phyloP scores from a whole-genome alignment of 1,140 invertebrate genomes.

The Drosophila lacteicornis region DNA sequence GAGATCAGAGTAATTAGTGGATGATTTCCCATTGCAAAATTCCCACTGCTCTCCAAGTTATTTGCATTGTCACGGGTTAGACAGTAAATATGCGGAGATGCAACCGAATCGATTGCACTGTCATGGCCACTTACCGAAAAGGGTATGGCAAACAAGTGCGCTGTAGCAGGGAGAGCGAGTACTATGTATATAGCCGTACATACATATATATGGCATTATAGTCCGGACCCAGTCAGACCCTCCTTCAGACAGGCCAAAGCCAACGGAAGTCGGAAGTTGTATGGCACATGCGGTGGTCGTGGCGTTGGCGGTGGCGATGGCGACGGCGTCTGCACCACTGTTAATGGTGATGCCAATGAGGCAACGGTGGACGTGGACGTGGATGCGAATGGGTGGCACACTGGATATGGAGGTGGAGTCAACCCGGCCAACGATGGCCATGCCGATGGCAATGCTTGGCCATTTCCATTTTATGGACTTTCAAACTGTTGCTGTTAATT shows the following conservation, averaged over 20 bases:
- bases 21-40: not conserved
- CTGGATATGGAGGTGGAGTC: conserved; percentile 6
- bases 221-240: conserved; percentile 18
- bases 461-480: conserved; percentile 83
- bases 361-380: not conserved
- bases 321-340: conserved; percentile 23
- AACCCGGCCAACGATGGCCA: conserved; percentile 8
- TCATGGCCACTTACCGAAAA: conserved; percentile 40
- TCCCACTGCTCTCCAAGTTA: conserved; percentile 6
- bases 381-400: conserved; percentile 1
- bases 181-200: not conserved
- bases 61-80: conserved; percentile 29
- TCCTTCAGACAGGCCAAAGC: conserved; percentile 49
- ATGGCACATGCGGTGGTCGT: conserved; percentile 73
- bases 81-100: conserved; percentile 13
- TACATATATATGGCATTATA: conserved; percentile 13
- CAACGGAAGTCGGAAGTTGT: conserved; percentile 80
- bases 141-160: conserved; percentile 27
- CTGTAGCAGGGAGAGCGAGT: not conserved
- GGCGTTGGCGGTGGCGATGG: conserved; percentile 36
- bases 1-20: not conserved
- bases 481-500: conserved; percentile 83
- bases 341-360: conserved; percentile 54
- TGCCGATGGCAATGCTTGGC: conserved; percentile 37
- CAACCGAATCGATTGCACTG: conserved; percentile 26